Conservation (phyloP, 1,140 invertebrate genomes). For the Leptonema lineaticorne region DNA sequence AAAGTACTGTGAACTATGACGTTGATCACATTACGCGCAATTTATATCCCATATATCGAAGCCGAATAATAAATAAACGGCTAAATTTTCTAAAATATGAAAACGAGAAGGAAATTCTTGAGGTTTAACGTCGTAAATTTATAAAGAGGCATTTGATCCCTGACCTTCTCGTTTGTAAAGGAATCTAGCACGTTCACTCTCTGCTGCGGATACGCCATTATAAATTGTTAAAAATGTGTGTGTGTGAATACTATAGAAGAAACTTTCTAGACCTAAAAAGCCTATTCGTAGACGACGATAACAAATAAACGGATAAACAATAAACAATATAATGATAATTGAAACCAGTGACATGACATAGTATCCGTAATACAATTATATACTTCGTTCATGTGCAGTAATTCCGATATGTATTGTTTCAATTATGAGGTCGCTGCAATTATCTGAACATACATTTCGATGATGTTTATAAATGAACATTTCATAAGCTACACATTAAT, state of each 20-base stretch:
- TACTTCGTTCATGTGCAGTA: too few species aligned
- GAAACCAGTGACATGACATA: background rate
- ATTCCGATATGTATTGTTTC: background rate
- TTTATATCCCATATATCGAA: too few species aligned
- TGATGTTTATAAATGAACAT: background rate
- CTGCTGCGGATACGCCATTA: background rate
- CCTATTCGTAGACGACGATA: too few species aligned
- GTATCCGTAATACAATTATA: background rate
- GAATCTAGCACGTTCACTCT: constrained; percentile 14
- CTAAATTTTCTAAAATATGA: too few species aligned
- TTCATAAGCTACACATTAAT: too few species aligned
- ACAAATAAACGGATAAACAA: too few species aligned
- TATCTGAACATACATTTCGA: background rate
- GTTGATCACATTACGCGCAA: too few species aligned
- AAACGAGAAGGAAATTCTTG: background rate
- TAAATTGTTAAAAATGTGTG: background rate
- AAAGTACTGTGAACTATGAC: too few species aligned
- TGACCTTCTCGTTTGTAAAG: constrained; percentile 6
- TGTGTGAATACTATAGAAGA: too few species aligned
- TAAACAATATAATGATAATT: constrained; percentile 7
- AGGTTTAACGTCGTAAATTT: background rate
- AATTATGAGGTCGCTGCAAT: background rate
- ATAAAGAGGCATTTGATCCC: background rate
- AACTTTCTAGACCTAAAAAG: constrained; percentile 19
- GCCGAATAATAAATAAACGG: too few species aligned